Evolutionary conservation across 1,140 invertebrate genomes (phyloP).

Genomic region (Cotesia chilonis): DNA sequence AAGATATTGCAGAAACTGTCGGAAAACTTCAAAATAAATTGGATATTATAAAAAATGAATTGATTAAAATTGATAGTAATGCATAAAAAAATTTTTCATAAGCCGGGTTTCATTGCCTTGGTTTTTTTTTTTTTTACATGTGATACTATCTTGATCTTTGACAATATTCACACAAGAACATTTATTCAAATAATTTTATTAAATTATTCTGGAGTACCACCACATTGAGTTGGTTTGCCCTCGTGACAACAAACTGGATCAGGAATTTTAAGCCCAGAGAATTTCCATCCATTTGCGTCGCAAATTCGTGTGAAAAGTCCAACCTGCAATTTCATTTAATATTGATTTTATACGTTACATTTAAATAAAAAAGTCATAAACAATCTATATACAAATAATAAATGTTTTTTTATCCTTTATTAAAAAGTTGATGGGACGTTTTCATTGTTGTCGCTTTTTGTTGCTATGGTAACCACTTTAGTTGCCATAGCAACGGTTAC

Average conservation of each 20-base stretch:
- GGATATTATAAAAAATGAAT: constrained; percentile 39
- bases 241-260: constrained; percentile 46
- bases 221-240: constrained; percentile 31
- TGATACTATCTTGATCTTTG: background rate
- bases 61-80: constrained; percentile 37
- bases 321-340: constrained; percentile 37
- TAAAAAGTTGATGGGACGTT: too few relatives aligned
- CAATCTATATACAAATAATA: background rate
- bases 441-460: too few relatives aligned
- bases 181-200: constrained; percentile 14
- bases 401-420: background rate
- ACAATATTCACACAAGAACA: background rate
- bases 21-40: constrained; percentile 49
- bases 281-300: constrained; percentile 38
- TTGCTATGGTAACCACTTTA: too few relatives aligned
- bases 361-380: constrained; percentile 15
- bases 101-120: background rate
- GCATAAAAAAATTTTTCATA: constrained; percentile 13
- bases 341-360: constrained; percentile 13
- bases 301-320: constrained; percentile 42
- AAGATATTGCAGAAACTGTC: constrained; percentile 49
- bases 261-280: constrained; percentile 39
- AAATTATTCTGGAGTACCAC: constrained; percentile 20
- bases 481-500: too few relatives aligned
- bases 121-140: background rate